Base-by-base conservation (phyloP, 2,888 invertebrate species). In the Malthinus flaveolus region DNA sequence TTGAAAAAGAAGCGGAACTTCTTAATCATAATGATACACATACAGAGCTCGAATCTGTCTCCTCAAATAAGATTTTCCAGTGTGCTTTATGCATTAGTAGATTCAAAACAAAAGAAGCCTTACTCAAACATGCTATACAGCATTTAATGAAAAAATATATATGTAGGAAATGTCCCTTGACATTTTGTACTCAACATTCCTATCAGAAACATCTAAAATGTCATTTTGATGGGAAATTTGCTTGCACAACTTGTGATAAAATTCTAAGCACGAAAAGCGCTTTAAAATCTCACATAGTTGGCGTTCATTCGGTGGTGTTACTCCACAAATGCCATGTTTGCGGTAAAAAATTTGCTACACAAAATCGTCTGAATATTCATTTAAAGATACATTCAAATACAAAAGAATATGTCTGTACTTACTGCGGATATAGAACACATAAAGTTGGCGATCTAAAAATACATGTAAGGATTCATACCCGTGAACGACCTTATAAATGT, bases 41-140 rank as follows among this genome's bases (percentile, higher is more conserved):
- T 42, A 33, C 34, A 36, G 12, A 15, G 9, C 8, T 42, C 13
- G 7, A 9, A 8, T n/a, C 10, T 6, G 3, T 7, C 34, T 12
- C 12, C 52, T 48, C 45, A 10, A 61, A 66, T 48, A 56, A 61
- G 12, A 57, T 49, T 47, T 67, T 63, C 36, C 61, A 48, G 46
- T 73, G 73, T 64, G 70, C 68, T 37, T 66, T 66, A 36, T 73
- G 73, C 64, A 62, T 63, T 45, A 62, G 63, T 53, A 62, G 61
- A 8, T 73, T 72, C 54, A 46, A 61, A 5, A 56, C 65, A 23
- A 65, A 64, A 59, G 36, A 59, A 8, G 59, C 51, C 39, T 59
- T 71, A 45, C 56, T 63, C 45, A 54, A 56, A 12, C 71, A 71
- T 63, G 59, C 68, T 7, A 50, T 65, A 11, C 49, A 45, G 15